Evolutionary conservation across 2,113 vertebrate genomes (phyloP), one percentile per base, ranked within the genome.

Genomic region (Nesogale talazaci): DNA sequence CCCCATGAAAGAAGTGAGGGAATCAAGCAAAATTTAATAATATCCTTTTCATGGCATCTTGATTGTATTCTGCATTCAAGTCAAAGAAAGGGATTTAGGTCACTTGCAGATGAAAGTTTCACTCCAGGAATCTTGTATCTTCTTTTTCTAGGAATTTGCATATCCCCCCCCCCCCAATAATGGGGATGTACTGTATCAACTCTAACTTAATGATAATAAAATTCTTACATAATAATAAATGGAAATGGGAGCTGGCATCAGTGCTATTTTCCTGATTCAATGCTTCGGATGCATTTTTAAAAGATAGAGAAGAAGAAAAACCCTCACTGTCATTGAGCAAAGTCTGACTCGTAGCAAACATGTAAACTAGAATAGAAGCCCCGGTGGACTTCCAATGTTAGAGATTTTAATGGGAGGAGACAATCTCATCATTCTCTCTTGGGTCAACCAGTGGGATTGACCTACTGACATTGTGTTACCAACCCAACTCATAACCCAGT

Each of bases 1-100:
- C 8, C 1, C 1, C 0, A 11, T 15, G 6, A 56, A 31, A 20
- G 5, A 74, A 6, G 16, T 34, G 5, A 65, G 34, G 17, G 34
- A 34, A 84, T 8, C 74, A 91, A 42, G 29, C 10, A 56, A 19
- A 17, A 15, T 40, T 31, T 34, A 36, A 7, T 69, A 27, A 2
- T 31, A 40, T 46, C 11, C 31, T 72, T 75, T 3, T 4, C 27
- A 19, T 1, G 52, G 27, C 14, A 38, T 46, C 83, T 90, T 23
- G 10, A 84, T 77, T 56, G 17, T 27, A 56, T 9, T 0, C 16
- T 83, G 34, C 83, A 22, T 70, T 6, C 6, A 94, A 93, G 2
- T 11, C 42, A 78, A 23, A 9, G 2, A 38, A 76, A 16, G 31
- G 15, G 4, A 42, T 11, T n/a, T 6, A n/a, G 29, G 22, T 6